Evolutionary conservation across 2,113 vertebrate genomes (phyloP).

Genomic region (Fregata magnificens): DNA sequence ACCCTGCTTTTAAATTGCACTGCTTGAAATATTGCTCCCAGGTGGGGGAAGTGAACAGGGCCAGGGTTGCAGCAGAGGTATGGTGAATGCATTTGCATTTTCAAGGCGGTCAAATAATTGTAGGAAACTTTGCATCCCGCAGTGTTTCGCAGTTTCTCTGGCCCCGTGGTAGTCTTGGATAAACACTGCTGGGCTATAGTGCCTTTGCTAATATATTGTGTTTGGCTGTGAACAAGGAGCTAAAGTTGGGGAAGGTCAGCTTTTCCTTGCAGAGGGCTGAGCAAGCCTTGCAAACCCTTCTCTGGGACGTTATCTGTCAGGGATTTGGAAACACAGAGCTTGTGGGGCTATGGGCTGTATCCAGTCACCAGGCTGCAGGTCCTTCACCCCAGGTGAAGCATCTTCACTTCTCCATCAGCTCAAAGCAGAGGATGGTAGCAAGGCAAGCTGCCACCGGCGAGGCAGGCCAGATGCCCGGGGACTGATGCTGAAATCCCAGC

Average conservation of each 20-base stretch:
- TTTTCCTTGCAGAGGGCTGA: not conserved
- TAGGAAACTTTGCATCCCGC: not conserved
- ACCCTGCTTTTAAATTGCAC: not conserved
- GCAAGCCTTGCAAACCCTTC: not conserved
- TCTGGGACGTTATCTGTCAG: not conserved
- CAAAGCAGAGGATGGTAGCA: not conserved
- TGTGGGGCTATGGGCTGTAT: not conserved
- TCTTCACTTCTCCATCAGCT: not conserved
- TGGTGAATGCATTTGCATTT: not conserved
- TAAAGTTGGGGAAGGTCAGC: not conserved
- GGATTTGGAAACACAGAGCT: not conserved
- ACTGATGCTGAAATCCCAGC: not conserved
- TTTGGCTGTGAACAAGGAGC: not conserved
- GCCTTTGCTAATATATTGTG: not conserved
- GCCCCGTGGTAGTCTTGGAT: not conserved
- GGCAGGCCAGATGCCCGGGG: not conserved
- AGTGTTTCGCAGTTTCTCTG: not conserved
- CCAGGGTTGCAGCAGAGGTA: not conserved
- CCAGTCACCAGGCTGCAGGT: not conserved
- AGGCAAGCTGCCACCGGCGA: not conserved
- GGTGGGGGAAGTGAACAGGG: not conserved
- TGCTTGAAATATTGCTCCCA: slow-evolving; percentile 31
- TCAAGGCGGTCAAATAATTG: not conserved
- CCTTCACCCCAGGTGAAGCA: not conserved
- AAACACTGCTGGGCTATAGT: not conserved